Base-by-base conservation (phyloP, 2,113 vertebrate genomes). In the Tychaedon coryphoeus region DNA sequence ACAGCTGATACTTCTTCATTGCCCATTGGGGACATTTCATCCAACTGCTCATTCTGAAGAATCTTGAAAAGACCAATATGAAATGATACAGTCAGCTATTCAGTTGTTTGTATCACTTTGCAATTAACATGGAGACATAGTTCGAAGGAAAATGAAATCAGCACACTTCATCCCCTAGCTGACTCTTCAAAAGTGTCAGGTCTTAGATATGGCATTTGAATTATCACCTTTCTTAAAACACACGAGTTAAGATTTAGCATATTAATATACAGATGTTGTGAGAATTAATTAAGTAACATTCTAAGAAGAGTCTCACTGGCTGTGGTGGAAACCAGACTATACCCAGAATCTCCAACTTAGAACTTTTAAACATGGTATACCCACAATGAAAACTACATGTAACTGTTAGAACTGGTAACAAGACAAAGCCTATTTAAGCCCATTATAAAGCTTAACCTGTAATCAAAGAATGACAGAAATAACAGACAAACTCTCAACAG, bases 1-100 rank as follows among this genome's bases (percentile, higher is more conserved):
- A 99, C 99, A 33, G 99, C 98, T 25, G 99, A 99, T 74, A 99
- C 98, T 64, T 99, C 98, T 54, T 99, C 98, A 19, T 97, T 97
- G 97, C 98, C 98, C 97, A 98, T 67, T 50, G 99, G 86, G 45
- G 98, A 98, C n/a, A 98, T 95, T 71, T 98, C 98, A 96, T 98
- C 98, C 96, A 98, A 90, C 77, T 98, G 98, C 17, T 99, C 98
- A 82, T 99, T 99, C 97, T 99, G 99, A 65, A 99, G 97, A 94
- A 99, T 99, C 99, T 99, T 93, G 40, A 93, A 93, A 96, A 95
- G 50, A 88, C 6, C 69, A 96, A 69, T 48, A 78, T 13, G 60
- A 83, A 58, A 90, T 28, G 1, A 81, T 11, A 25, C n/a, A 34
- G 48, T 82, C 73, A 86, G 72, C 70, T 28, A 64, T 77, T 70